Base-by-base conservation (phyloP, 37 sponge, comb jelly and placozoan species). In the Corticium candelabrum region DNA sequence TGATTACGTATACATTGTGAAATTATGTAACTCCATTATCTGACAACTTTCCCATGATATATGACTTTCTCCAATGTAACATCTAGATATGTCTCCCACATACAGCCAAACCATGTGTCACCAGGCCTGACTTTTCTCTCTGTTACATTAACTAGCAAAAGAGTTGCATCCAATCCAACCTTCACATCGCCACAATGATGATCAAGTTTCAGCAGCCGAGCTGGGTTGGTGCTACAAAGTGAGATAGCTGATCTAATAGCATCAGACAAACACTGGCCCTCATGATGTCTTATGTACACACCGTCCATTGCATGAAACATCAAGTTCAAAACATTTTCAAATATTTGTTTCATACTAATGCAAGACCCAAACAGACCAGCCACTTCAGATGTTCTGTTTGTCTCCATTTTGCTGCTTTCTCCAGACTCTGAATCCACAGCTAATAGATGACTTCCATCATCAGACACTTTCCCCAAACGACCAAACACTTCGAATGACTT, bases 401-500 rank as follows among this genome's bases (percentile, higher is more conserved):
- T 21, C 11, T 21, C 5, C 11, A 43, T 43, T 43, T 5, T 43
- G 11, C 11, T 43, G 11, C 56, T 43, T 5, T 5, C 56, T 43
- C 11, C 5, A 11, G 56, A 21, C 29, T 70, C 73, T 7, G 21
- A 15, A 70, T 70, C 73, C 4, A 5, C 73, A 7, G 4, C 29
- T 5, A 29, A 4, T 29, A 70, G 73, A 32, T 15, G 31, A 7
- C 5, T 70, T 34, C 73, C 35, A 70, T 70, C 73, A 7, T 70
- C 73, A 29, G 73, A 29, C 7, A 70, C 31, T 35, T 34, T 35
- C 31, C 73, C 73, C 5, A 4, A 5, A 30, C 73, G 5, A 7
- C 73, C 73, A 70, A 70, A 70, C 36, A 70, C 73, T 15, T 34
- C 21, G 62, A 50, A 50, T 50, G 15, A 34, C 33, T 70, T 15